These are phyloP conservation scores for Agrochola lota DNA, from an alignment of 2,888 invertebrate species.

Conservation along the genomic window DNA sequence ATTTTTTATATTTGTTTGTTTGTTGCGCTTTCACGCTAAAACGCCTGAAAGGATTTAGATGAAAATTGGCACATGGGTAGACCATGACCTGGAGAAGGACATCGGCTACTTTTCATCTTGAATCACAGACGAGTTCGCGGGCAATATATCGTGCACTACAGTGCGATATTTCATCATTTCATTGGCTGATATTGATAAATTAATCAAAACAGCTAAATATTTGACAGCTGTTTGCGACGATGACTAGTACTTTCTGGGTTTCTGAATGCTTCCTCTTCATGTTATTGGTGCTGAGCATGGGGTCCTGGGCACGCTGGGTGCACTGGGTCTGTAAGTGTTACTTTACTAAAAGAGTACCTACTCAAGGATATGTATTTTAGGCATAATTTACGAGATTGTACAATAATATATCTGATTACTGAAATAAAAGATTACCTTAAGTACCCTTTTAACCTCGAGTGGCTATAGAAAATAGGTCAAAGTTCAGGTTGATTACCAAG, in stretches of 20 bases:
- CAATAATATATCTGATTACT: slow-evolving; percentile 6
- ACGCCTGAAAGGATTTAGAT: no score
- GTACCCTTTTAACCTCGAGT: slow-evolving; percentile 7
- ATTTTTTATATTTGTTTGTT: no score
- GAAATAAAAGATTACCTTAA: slow-evolving; percentile 28
- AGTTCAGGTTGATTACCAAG: slow-evolving; percentile 33
- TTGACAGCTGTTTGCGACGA: not conserved
- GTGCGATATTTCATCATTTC: not conserved
- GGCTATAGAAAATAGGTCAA: slow-evolving; percentile 28
- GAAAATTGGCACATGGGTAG: no score
- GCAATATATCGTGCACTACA: not conserved
- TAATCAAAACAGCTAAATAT: not conserved
- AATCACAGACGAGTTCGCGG: no score
- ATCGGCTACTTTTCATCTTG: no score
- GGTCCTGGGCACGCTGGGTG: no score
- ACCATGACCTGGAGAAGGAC: no score
- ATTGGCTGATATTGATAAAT: not conserved
- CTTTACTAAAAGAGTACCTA: not conserved
- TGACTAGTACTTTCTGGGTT: not conserved
- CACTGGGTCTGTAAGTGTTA: not conserved
- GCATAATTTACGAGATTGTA: not conserved
- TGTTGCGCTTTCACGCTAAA: no score
- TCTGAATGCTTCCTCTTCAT: not conserved
- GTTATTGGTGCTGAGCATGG: not conserved
- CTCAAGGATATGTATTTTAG: not conserved